Base-by-base conservation (phyloP, 2,113 vertebrate genomes). In the Prunella fulvescens region DNA sequence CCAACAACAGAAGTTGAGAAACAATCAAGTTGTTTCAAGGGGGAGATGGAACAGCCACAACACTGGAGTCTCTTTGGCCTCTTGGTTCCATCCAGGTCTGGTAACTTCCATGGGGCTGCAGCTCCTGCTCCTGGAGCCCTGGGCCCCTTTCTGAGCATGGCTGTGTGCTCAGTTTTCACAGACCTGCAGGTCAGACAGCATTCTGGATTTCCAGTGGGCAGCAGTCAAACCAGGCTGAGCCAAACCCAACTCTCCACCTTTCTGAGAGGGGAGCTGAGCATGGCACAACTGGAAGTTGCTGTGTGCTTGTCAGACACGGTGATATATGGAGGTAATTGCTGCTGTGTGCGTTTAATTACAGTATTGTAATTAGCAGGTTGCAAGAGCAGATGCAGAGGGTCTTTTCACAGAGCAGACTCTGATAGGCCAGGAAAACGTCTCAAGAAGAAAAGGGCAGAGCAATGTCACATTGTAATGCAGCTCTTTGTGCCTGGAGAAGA, bases 291-390 rank as follows among this genome's bases (percentile, higher is more conserved):
- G 65, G 48, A 92, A 84, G 67, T 35, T 61, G 42, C 66, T 83
- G 64, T 69, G 78, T 88, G 81, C 65, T 88, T 96, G 95, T 88
- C 91, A 90, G 73, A 61, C 78, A 37, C 6, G 1, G 61, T 97
- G 96, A 96, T 96, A 53, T 90, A 97, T 96, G 96, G 81, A 94
- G 81, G 92, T 93, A 97, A 97, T 97, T 92, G 93, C 90, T 93
- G 93, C 90, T 17, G 6, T 77, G 95, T 79, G 62, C 40, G 0
- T 93, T 96, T 97, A 97, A 97, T 97, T 97, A 96, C 91, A 91
- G 94, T 77, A 91, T 54, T 92, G 95, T 96, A 97, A 97, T 97
- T 97, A 97, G 94, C 53, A 91, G 95, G 95, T 95, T 96, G 90
- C 64, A 57, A 88, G 95, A 97, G 88, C 95, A 97, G 94, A 96